phyloP scores from a whole-genome alignment of 2,797 vertebrate genomes.

The Lophotriccus pileatus region DNA sequence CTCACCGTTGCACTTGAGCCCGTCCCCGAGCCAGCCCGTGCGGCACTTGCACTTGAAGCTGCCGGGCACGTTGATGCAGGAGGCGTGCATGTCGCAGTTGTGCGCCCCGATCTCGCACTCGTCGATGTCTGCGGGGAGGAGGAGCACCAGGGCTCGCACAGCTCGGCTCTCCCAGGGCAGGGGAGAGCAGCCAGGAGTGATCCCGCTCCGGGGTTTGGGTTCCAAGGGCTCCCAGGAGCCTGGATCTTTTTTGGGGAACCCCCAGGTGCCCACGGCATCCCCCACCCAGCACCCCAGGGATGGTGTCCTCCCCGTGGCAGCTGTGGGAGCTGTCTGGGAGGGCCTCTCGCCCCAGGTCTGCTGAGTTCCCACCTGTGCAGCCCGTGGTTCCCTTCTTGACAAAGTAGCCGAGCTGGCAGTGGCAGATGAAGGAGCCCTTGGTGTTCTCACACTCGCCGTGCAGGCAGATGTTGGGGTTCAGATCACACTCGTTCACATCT shows the following conservation, averaged over 20 bases:
- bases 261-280: background rate
- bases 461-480: slow-evolving; percentile 93
- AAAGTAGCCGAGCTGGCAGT: slow-evolving; percentile 89
- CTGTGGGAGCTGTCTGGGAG: background rate
- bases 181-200: background rate
- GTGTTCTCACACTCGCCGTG: slow-evolving; percentile 94
- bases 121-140: slow-evolving; percentile 81
- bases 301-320: background rate
- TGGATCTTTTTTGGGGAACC: too few species aligned
- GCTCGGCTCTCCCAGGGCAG: background rate
- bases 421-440: slow-evolving; percentile 93
- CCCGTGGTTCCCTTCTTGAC: slow-evolving; percentile 89
- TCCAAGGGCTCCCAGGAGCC: too few species aligned
- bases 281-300: background rate
- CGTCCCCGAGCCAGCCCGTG: slow-evolving; percentile 89
- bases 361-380: slow-evolving; percentile 83
- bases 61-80: slow-evolving; percentile 89
- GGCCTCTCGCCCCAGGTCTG: background rate
- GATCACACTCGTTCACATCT: slow-evolving; percentile 94
- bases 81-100: slow-evolving; percentile 89
- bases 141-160: background rate
- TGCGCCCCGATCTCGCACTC: slow-evolving; percentile 92
- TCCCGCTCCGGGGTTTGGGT: background rate
- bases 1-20: slow-evolving; percentile 90
- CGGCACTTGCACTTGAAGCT: slow-evolving; percentile 94